phyloP scores from a whole-genome alignment of 2,888 invertebrate species.

The Bellardia pandia region DNA sequence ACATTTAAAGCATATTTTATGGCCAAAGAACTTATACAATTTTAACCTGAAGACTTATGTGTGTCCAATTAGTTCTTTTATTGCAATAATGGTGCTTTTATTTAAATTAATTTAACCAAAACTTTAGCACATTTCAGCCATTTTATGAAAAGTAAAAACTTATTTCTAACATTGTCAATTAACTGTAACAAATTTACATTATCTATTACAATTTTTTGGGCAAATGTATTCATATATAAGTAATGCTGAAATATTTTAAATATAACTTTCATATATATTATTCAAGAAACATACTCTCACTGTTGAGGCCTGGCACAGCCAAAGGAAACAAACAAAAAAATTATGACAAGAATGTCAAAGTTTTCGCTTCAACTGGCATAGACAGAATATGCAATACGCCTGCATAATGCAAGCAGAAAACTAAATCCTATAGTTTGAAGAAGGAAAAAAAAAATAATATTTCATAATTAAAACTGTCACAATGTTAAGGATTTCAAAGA shows the following conservation, averaged over 20 bases:
- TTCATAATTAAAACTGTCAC: slow-evolving; percentile 72
- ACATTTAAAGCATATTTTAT: no score
- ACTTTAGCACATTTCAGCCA: not conserved
- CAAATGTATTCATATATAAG: slow-evolving; percentile 9
- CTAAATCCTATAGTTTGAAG: slow-evolving; percentile 3
- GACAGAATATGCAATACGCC: slow-evolving; percentile 49
- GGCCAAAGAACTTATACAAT: no score
- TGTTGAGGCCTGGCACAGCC: not conserved
- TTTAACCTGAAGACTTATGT: no score
- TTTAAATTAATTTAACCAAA: not conserved
- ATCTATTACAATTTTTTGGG: not conserved
- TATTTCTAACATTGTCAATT: slow-evolving; percentile 19
- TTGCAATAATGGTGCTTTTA: not conserved
- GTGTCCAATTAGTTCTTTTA: no score
- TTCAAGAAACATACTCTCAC: not conserved
- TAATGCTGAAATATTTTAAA: not conserved
- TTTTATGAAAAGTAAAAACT: not conserved
- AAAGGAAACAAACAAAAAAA: not conserved
- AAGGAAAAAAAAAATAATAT: slow-evolving; percentile 44
- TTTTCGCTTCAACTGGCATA: slow-evolving; percentile 29
- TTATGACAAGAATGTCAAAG: slow-evolving; percentile 25
- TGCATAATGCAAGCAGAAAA: slow-evolving; percentile 36
- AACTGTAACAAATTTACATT: slow-evolving; percentile 19
- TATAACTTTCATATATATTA: not conserved
- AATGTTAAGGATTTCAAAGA: slow-evolving; percentile 54